Percentiles rank a stretch among this genome's conserved stretches.
These are phyloP conservation scores for Eptesicus fuscus DNA, from an alignment of 2,113 vertebrate genomes.

Conservation along the genomic window DNA sequence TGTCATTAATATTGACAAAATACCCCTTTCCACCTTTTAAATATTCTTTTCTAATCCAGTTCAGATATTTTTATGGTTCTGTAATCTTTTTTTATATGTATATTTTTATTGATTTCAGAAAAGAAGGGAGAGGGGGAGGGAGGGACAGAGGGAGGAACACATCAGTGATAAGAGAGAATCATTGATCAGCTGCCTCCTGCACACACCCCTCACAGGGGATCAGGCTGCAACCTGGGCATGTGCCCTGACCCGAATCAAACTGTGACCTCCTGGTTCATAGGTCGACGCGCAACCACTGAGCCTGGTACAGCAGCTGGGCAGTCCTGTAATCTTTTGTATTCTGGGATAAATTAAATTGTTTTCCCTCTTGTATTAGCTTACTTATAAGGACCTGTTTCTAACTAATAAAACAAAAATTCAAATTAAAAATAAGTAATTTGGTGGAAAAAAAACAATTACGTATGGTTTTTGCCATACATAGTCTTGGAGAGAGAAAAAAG, in stretches of 20 bases:
- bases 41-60: neutral
- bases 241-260: too few relatives aligned
- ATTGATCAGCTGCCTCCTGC: too few relatives aligned
- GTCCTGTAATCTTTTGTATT: slow-evolving; percentile 1
- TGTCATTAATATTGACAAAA: slow-evolving; percentile 9
- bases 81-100: neutral
- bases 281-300: too few relatives aligned
- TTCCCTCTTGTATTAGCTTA: neutral
- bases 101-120: too few relatives aligned
- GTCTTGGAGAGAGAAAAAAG: neutral
- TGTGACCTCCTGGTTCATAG: too few relatives aligned
- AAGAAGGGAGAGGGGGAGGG: too few relatives aligned
- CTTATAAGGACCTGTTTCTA: neutral
- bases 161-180: too few relatives aligned
- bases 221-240: too few relatives aligned
- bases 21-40: neutral
- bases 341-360: neutral
- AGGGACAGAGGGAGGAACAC: too few relatives aligned
- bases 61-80: slow-evolving; percentile 21
- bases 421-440: slow-evolving; percentile 1
- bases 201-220: too few relatives aligned
- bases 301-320: too few relatives aligned
- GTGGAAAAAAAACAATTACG: neutral
- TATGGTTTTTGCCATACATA: neutral
- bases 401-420: neutral